These are phyloP conservation scores for Ameiurus melas DNA, from an alignment of 2,113 vertebrate genomes.

Conservation along the genomic window DNA sequence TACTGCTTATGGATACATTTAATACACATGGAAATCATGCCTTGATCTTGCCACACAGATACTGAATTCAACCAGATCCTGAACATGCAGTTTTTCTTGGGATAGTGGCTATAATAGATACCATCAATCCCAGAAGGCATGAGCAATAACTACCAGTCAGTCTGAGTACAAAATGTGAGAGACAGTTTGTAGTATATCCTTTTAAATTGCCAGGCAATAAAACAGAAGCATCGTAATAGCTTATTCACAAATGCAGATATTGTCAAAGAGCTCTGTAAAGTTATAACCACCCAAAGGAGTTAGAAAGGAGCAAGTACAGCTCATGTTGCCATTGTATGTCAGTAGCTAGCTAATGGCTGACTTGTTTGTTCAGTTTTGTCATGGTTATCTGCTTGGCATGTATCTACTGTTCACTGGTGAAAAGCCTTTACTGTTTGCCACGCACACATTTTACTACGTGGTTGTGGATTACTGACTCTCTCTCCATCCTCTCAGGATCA, in stretches of 20 bases:
- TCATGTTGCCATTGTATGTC: neutral
- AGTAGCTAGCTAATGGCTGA: neutral
- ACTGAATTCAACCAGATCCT: neutral
- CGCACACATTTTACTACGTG: neutral
- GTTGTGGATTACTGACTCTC: neutral
- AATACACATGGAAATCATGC: neutral
- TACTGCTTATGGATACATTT: neutral
- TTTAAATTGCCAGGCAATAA: neutral
- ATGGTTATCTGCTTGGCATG: neutral
- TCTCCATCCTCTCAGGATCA: slow-evolving; percentile 79
- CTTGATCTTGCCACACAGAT: neutral
- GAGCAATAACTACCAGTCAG: neutral
- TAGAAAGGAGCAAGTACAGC: neutral
- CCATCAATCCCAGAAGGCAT: neutral
- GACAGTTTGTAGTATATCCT: neutral
- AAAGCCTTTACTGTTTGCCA: neutral
- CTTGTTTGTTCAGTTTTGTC: neutral
- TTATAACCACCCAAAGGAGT: neutral
- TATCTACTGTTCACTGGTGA: neutral
- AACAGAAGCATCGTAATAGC: neutral
- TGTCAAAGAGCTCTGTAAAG: neutral
- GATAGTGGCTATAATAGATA: neutral
- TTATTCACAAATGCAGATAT: neutral
- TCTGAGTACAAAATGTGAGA: neutral
- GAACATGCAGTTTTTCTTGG: neutral